A percentile compares a stretch with the other conserved stretches of the same genome.
These are phyloP conservation scores for Calliphora vicina DNA, from an alignment of 1,140 invertebrate species.

Conservation along the genomic window DNA sequence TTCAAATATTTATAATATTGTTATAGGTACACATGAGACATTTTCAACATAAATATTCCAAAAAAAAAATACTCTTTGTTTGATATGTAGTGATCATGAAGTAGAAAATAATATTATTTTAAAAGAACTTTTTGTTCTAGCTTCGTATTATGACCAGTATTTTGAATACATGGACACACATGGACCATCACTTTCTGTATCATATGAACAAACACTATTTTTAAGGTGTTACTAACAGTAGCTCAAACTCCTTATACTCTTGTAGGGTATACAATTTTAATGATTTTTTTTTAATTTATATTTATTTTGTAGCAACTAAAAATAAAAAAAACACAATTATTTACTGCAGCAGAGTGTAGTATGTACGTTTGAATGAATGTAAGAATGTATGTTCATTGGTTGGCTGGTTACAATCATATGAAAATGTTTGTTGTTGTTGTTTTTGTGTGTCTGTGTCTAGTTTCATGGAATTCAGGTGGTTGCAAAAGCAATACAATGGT, in stretches of 20 bases:
- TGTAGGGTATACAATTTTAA: not conserved
- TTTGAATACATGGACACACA: too few relatives aligned
- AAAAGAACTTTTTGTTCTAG: too few relatives aligned
- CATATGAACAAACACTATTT: too few relatives aligned
- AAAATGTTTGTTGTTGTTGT: not conserved
- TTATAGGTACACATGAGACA: too few relatives aligned
- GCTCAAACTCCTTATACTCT: not conserved
- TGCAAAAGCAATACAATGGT: constrained; percentile 8
- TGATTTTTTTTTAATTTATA: not conserved
- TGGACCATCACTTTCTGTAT: too few relatives aligned
- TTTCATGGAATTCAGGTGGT: not conserved
- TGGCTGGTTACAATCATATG: not conserved
- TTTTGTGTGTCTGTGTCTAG: not conserved
- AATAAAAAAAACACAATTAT: not conserved
- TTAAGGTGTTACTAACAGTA: too few relatives aligned
- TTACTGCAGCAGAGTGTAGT: not conserved
- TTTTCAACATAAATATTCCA: too few relatives aligned
- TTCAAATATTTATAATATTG: too few relatives aligned
- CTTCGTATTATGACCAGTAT: too few relatives aligned
- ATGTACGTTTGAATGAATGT: not conserved
- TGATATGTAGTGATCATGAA: too few relatives aligned
- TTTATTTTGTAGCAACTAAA: not conserved
- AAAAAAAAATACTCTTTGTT: too few relatives aligned
- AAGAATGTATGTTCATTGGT: not conserved
- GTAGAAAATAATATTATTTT: too few relatives aligned